Conservation (phyloP, 2,888 invertebrate genomes). For the Dinocampus coccinellae region DNA sequence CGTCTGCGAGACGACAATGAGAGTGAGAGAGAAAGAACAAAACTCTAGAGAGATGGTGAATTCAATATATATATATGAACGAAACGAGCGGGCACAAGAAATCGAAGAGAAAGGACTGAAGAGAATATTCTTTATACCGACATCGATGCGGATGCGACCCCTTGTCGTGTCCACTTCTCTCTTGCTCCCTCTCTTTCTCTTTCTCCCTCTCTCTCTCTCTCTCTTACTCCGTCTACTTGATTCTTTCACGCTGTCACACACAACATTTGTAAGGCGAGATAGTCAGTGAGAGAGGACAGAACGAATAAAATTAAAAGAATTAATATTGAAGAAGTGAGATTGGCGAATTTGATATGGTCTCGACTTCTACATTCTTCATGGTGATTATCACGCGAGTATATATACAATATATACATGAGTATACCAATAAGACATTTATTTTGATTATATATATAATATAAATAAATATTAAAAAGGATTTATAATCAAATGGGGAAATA, state of each 20-base stretch:
- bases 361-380: not conserved
- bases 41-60: conserved; percentile 43
- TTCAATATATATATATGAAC: conserved; percentile 15
- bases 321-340: not conserved
- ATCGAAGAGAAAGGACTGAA: conserved; percentile 11
- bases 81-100: conserved; percentile 29
- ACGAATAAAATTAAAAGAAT: not conserved
- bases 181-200: not conserved
- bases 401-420: not conserved
- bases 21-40: conserved; percentile 50
- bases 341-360: not conserved
- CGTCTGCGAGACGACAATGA: conserved; percentile 45
- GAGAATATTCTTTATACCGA: conserved; percentile 51
- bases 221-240: not conserved
- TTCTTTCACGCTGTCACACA: not conserved
- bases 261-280: not conserved
- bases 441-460: not conserved
- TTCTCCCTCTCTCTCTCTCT: not conserved
- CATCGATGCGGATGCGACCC: conserved; percentile 33
- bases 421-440: not conserved
- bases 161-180: conserved; percentile 6
- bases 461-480: not conserved
- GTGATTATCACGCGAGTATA: not conserved
- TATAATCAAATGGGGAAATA: conserved; percentile 4
- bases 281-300: not conserved